Conservation (phyloP, 2,797 vertebrate species). For the Pseudochaenichthys georgianus region DNA sequence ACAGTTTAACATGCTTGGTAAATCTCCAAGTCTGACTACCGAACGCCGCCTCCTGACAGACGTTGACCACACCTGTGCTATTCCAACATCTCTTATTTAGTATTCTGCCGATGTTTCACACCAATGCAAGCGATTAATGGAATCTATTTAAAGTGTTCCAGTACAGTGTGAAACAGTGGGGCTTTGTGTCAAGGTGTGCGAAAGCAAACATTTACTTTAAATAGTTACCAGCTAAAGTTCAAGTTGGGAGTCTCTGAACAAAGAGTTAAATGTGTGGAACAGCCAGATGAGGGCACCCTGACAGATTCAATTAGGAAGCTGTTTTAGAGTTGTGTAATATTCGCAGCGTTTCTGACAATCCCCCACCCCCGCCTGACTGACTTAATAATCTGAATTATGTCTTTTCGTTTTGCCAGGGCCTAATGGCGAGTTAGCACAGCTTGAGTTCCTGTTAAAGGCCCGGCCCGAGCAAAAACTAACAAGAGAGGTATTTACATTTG, state of each 20-base stretch:
- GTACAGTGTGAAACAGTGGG: conserved; percentile 51
- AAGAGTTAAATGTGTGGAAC: conserved; percentile 65
- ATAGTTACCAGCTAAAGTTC: conserved; percentile 42
- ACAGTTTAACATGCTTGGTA: conserved; percentile 78
- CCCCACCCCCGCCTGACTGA: conserved; percentile 49
- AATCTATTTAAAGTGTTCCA: conserved; percentile 49
- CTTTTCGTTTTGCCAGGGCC: conserved; percentile 65
- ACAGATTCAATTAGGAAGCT: conserved; percentile 69
- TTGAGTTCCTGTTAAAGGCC: conserved; percentile 72
- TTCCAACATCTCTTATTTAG: conserved; percentile 68
- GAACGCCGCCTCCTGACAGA: conserved; percentile 63
- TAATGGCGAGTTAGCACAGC: conserved; percentile 72
- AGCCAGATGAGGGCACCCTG: conserved; percentile 65
- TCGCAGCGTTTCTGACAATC: conserved; percentile 67
- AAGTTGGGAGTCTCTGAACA: conserved; percentile 32
- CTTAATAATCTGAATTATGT: conserved; percentile 75
- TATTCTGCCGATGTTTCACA: conserved; percentile 66
- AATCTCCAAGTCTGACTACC: conserved; percentile 67
- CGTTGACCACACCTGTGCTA: conserved; percentile 75
- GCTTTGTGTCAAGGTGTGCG: conserved; percentile 66
- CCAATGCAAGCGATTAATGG: conserved; percentile 55
- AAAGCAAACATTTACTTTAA: conserved; percentile 59
- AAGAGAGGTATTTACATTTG: conserved; percentile 66
- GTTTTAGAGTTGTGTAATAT: conserved; percentile 61
- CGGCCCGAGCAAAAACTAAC: conserved; percentile 70